Percentiles rank a stretch among this genome's conserved stretches.
Evolutionary conservation across 2,888 invertebrate genomes (phyloP).

Genomic region (Tipula vernalis): DNA sequence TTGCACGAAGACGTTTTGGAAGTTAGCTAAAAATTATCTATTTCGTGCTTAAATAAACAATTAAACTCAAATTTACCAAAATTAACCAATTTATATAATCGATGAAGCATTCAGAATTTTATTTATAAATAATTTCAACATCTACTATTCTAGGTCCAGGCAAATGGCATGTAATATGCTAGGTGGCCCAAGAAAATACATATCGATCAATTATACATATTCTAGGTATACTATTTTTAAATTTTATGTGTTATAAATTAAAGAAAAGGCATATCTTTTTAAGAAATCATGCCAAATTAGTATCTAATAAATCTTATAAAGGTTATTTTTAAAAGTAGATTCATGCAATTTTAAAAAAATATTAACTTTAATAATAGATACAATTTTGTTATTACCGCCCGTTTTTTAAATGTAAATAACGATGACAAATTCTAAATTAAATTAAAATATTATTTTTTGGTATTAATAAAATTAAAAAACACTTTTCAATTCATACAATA

Average conservation of each 20-base stretch:
- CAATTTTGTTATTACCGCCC: neutral
- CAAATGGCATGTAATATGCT: neutral
- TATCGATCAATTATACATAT: neutral
- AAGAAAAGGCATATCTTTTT: neutral
- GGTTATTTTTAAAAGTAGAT: neutral
- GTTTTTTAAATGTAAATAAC: neutral
- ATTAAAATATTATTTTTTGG: neutral
- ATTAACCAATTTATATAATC: neutral
- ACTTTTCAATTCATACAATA: neutral
- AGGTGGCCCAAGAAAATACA: neutral
- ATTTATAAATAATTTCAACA: too few relatives aligned
- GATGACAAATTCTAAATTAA: constrained; percentile 4
- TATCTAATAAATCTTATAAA: neutral
- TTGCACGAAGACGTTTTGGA: neutral
- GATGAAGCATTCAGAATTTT: neutral
- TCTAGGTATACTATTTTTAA: neutral
- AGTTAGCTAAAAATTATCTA: neutral
- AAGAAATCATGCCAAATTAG: neutral
- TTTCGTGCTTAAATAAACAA: neutral
- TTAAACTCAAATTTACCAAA: neutral
- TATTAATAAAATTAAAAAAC: neutral
- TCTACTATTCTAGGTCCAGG: neutral
- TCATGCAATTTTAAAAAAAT: neutral
- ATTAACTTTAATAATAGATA: neutral
- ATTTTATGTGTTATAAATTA: neutral